A percentile compares a stretch with the other conserved stretches of the same genome.
These are phyloP conservation scores for Caenorhabditis virilis DNA, from an alignment of 2,888 invertebrate species.

Conservation along the genomic window DNA sequence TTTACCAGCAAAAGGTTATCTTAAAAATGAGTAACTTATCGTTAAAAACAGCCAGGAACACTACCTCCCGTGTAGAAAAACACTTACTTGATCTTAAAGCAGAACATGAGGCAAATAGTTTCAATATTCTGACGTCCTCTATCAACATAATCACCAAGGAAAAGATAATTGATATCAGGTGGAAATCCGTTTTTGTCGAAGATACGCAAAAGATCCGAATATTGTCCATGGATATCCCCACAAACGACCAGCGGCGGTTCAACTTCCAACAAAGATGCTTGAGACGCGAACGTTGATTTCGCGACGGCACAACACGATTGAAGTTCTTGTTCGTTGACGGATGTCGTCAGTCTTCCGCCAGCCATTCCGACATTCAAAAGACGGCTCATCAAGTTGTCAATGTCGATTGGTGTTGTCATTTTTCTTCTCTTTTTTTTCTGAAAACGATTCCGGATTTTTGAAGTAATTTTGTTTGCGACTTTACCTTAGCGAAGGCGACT, in stretches of 20 bases:
- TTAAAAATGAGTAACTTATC: too few relatives aligned
- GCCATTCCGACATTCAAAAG: constrained; percentile 47
- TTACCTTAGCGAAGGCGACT: too few relatives aligned
- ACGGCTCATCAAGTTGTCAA: constrained; percentile 44
- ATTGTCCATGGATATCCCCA: constrained; percentile 62
- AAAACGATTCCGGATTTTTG: too few relatives aligned
- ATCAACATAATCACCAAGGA: constrained; percentile 64
- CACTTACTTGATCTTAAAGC: constrained; percentile 53
- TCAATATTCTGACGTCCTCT: constrained; percentile 64
- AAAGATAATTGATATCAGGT: constrained; percentile 59
- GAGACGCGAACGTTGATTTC: constrained; percentile 53
- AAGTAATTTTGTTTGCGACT: too few relatives aligned
- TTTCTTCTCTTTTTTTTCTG: constrained; percentile 14
- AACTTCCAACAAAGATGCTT: constrained; percentile 55
- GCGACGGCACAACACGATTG: constrained; percentile 45
- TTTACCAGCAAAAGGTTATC: too few relatives aligned
- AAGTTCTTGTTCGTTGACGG: constrained; percentile 49
- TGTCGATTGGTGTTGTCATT: constrained; percentile 35
- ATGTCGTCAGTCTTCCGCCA: constrained; percentile 46
- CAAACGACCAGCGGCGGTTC: constrained; percentile 61
- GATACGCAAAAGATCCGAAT: constrained; percentile 59
- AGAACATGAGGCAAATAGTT: constrained; percentile 63
- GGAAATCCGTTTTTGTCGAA: constrained; percentile 65
- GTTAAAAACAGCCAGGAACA: too few relatives aligned
- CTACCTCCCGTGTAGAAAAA: background rate